Percentiles rank a stretch among this genome's conserved stretches.
These are phyloP conservation scores for Pyrrhia umbra DNA, from an alignment of 2,888 invertebrate species.

Conservation along the genomic window DNA sequence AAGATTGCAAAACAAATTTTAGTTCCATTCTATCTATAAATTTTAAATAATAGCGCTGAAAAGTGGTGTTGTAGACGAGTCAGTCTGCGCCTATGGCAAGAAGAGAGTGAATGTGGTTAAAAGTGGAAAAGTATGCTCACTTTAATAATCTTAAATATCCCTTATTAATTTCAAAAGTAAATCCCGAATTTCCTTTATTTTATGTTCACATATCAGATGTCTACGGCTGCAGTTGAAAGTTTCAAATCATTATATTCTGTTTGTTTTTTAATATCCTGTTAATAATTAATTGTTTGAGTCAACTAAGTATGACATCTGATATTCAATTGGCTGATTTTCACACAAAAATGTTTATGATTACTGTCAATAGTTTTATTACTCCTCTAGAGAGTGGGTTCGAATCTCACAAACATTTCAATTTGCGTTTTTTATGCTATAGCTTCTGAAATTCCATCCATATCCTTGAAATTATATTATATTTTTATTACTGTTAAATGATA, in stretches of 20 bases:
- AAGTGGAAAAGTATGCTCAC: conserved; percentile 61
- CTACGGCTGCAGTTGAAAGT: conserved; percentile 21
- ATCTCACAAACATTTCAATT: conserved; percentile 48
- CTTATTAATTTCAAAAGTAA: conserved; percentile 50
- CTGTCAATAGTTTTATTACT: neutral
- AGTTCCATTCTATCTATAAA: conserved; percentile 77
- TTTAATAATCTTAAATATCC: conserved; percentile 56
- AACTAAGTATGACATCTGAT: conserved; percentile 58
- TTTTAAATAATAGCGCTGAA: conserved; percentile 52
- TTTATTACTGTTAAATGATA: conserved; percentile 5
- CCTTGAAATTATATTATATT: conserved; percentile 5
- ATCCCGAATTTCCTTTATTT: conserved; percentile 59
- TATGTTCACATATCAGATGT: conserved; percentile 60
- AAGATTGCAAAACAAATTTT: conserved; percentile 85
- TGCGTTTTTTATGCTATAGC: neutral
- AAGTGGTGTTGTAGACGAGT: conserved; percentile 60
- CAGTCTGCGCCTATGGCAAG: conserved; percentile 56
- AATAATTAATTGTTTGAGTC: conserved; percentile 4
- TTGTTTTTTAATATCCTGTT: conserved; percentile 4
- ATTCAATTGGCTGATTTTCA: conserved; percentile 69
- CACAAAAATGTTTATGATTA: conserved; percentile 2
- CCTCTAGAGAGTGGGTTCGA: conserved; percentile 67
- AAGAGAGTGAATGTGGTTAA: conserved; percentile 55
- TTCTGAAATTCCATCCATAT: conserved; percentile 12
- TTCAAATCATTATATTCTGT: neutral